Conservation (phyloP, 2,797 vertebrate genomes). For the Liparis tanakae region DNA sequence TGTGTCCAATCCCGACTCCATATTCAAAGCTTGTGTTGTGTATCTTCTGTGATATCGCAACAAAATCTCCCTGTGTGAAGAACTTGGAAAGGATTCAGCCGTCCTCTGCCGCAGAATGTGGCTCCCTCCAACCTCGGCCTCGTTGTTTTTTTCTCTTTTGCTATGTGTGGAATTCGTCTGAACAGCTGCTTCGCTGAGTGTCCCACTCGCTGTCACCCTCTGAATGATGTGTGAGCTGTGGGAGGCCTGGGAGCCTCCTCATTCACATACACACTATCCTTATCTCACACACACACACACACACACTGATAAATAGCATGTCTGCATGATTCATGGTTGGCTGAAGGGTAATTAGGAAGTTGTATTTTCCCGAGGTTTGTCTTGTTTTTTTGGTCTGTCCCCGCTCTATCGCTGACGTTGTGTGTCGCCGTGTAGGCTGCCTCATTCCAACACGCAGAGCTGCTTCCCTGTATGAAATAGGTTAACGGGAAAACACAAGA, state of each 20-base stretch:
- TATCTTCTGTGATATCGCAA: conserved; percentile 23
- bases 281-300: conserved; percentile 36
- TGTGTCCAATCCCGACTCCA: background rate
- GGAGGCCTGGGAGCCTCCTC: conserved; percentile 62
- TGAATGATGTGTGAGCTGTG: conserved; percentile 61
- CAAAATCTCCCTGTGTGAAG: conserved; percentile 12
- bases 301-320: conserved; percentile 32
- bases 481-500: conserved; percentile 6
- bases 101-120: conserved; percentile 15
- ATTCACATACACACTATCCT: conserved; percentile 35
- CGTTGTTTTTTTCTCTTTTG: conserved; percentile 36
- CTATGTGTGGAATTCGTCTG: conserved; percentile 72
- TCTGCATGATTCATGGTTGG: conserved; percentile 48
- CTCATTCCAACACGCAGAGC: conserved; percentile 15
- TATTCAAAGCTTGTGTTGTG: conserved; percentile 8
- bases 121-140: conserved; percentile 33
- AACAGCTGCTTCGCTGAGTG: conserved; percentile 65
- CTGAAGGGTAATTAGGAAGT: conserved; percentile 38
- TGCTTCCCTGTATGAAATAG: background rate
- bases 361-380: conserved; percentile 38
- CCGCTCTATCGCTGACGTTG: background rate
- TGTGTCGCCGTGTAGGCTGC: background rate
- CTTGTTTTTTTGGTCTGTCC: background rate
- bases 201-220: conserved; percentile 60
- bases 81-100: background rate